Evolutionary conservation across 2,113 vertebrate genomes (phyloP), one percentile per base, ranked within the genome.

Genomic region (Osmerus eperlanus): DNA sequence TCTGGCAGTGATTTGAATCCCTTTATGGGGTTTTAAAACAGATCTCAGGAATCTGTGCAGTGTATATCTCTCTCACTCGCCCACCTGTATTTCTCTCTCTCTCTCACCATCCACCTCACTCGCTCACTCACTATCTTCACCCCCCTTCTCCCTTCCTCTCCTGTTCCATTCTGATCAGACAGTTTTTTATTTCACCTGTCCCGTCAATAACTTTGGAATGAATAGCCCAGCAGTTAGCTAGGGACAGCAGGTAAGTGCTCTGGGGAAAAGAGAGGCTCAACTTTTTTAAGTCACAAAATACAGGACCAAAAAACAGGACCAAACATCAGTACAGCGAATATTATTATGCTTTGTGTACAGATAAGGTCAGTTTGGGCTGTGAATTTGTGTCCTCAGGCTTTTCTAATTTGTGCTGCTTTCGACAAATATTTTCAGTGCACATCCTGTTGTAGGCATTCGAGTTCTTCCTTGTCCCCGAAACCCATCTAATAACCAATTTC

Each of bases 401-500:
- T 76, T 15, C 69, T 47, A 69, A 77, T 76, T 81, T 79, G 69
- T 51, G 51, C 29, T 74, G 85, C 79, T 72, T 75, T 18, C 56
- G 29, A 62, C 68, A 76, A 74, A 78, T 65, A 75, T 75, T 79
- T 23, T 64, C 65, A 65, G 32, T 74, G 60, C 75, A 72, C 23
- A 29, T 78, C 23, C 67, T 47, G 74, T 62, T 77, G 73, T 80
- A 76, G 79, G 67, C 78, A 79, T 83, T 83, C 74, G 19, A 72
- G 61, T 71, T 69, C 76, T 64, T 80, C 71, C 81, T 79, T 79
- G 63, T 85, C 81, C 74, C 21, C 16, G 71, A 84, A 78, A 85
- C 80, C 67, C 81, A 84, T 85, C 81, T 88, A 84, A 89, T 86
- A 86, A 84, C 82, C 86, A 91, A 89, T 91, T 91, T 90, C 88